Evolutionary conservation across 2,888 invertebrate species (phyloP).

Genomic region (Oligia latruncula): DNA sequence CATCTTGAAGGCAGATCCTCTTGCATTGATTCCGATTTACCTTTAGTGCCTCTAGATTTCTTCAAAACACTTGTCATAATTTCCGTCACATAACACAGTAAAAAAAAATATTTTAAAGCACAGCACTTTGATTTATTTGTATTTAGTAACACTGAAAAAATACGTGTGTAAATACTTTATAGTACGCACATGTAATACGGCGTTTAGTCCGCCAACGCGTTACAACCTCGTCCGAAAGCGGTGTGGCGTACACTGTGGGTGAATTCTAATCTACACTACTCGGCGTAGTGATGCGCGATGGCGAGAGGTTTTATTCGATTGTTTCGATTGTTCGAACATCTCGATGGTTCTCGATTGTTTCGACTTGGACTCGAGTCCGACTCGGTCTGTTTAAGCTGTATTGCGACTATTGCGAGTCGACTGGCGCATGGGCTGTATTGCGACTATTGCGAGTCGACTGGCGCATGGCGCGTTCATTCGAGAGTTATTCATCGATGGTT

Average conservation of each 20-base stretch:
- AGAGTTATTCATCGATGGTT: too few species aligned
- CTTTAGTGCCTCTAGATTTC: conserved; percentile 87
- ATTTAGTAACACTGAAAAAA: conserved; percentile 52
- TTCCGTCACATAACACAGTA: conserved; percentile 82
- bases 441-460: too few species aligned
- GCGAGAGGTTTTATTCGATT: too few species aligned
- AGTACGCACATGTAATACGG: conserved; percentile 60
- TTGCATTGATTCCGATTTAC: conserved; percentile 89
- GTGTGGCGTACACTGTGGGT: conserved; percentile 53
- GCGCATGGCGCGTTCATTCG: too few species aligned
- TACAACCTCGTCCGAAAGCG: conserved; percentile 44
- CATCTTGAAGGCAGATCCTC: conserved; percentile 87
- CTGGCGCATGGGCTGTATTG: too few species aligned
- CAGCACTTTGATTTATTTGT: conserved; percentile 62
- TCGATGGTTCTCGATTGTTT: too few species aligned
- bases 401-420: too few species aligned
- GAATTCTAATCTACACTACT: conserved; percentile 42
- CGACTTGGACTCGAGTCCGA: too few species aligned
- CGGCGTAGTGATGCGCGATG: too few species aligned
- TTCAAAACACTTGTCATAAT: conserved; percentile 89
- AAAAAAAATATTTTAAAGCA: conserved; percentile 51
- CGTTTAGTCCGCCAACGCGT: conserved; percentile 53
- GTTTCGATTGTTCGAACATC: too few species aligned
- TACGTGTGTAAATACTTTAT: conserved; percentile 56
- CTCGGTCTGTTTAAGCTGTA: too few species aligned